Evolutionary conservation across 2,113 vertebrate genomes (phyloP).

Genomic region (Phrynosoma platyrhinos): DNA sequence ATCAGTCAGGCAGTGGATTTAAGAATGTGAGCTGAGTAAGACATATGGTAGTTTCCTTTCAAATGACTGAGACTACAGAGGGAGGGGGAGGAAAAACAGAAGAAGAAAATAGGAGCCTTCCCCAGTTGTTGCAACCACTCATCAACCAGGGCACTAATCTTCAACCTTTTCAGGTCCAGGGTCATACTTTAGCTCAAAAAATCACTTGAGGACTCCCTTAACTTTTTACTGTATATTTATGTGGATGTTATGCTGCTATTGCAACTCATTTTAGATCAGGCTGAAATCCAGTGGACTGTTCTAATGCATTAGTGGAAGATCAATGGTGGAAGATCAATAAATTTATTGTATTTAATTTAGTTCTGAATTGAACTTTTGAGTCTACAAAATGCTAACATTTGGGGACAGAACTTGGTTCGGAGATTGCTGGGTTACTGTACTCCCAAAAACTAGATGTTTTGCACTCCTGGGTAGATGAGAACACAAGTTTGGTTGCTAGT

Average conservation of each 20-base stretch:
- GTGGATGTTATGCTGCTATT: background rate
- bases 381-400: background rate
- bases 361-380: background rate
- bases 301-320: background rate
- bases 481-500: background rate
- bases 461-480: background rate
- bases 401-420: background rate
- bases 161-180: slow-evolving; percentile 7
- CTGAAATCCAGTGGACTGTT: background rate
- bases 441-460: no score
- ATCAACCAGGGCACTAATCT: background rate
- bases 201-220: background rate
- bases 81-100: slow-evolving; percentile 31
- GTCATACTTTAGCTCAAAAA: background rate
- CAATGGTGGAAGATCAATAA: background rate
- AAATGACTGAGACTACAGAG: slow-evolving; percentile 33
- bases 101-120: slow-evolving; percentile 24
- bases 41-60: slow-evolving; percentile 39
- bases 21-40: slow-evolving; percentile 56
- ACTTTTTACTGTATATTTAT: background rate
- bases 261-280: background rate
- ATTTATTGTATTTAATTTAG: background rate
- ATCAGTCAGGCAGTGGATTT: slow-evolving; percentile 53
- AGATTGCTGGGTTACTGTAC: no score
- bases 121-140: background rate